Base-by-base conservation (phyloP, 2,113 vertebrate genomes). In the Lepus europaeus region DNA sequence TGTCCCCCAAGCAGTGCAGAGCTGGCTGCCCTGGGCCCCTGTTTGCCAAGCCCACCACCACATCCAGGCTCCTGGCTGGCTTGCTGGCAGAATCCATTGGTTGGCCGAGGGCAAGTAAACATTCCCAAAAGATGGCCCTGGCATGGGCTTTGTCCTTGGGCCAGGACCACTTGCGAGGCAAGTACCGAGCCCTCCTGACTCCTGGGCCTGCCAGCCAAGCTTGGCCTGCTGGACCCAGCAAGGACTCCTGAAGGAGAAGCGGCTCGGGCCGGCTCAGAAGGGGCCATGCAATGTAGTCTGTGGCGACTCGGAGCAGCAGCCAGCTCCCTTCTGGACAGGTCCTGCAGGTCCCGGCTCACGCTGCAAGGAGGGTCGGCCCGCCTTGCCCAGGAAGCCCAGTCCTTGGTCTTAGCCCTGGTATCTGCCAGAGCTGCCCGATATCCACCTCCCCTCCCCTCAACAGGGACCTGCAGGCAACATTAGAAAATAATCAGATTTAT, bases 401-500 rank as follows among this genome's bases (percentile, higher is more conserved):
- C 9, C 36, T 73, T 36, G 84, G 73, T 36, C 19, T 14, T 14
- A 59, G 69, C 49, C 20, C 27, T 23, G 69, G 39, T 70, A 72
- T 56, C 63, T 8, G 83, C 66, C n/a, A 5, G 1, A 49, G 45
- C 85, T 84, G 81, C 72, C 83, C 87, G 83, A 93, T 80, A 59
- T 87, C 93, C 74, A 9, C n/a, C 78, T 45, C 20, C 14, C 80
- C 68, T 78, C 63, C 16, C 14, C 76, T 61, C 84, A 61, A 80
- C 39, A 96, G 93, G 87, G 53, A 93, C 88, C 95, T 95, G 64
- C 1, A 94, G 79, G 95, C 94, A 83, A 89, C 87, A 61, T 97
- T 98, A 98, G 97, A 98, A 98, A 98, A 98, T 98, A 98, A 53
- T 94, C 94, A 91, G 4, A 97, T 98, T 98, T 98, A 98, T 98